phyloP scores from a whole-genome alignment of 2,797 vertebrate genomes.

The Astyanax mexicanus region DNA sequence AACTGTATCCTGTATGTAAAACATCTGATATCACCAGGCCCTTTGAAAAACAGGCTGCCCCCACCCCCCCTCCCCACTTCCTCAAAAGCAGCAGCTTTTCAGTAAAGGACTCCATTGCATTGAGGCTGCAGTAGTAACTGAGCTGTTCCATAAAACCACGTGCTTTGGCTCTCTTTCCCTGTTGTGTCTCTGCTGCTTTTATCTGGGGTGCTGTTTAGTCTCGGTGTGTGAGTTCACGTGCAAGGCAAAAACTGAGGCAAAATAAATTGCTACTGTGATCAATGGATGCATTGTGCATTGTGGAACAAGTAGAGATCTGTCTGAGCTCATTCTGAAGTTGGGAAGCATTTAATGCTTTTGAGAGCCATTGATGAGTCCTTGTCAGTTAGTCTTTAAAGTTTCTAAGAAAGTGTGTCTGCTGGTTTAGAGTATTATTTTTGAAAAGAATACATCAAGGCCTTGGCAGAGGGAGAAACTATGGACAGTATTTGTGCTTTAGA shows the following conservation, averaged over 20 bases:
- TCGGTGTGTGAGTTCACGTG: background rate
- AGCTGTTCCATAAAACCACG: background rate
- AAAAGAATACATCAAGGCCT: too few relatives aligned
- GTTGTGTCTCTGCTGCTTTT: background rate
- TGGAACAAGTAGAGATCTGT: background rate
- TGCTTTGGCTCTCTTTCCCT: slow-evolving; percentile 6
- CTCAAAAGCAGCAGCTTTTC: background rate
- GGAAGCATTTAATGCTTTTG: background rate
- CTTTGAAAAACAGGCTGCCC: background rate
- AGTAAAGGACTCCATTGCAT: background rate
- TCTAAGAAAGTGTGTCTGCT: too few relatives aligned
- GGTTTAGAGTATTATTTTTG: background rate
- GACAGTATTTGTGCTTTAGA: too few relatives aligned
- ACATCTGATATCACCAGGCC: too few relatives aligned
- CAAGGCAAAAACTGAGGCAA: background rate
- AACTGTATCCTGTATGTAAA: too few relatives aligned
- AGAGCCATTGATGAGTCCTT: too few relatives aligned
- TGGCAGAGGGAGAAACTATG: too few relatives aligned
- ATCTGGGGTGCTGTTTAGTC: background rate
- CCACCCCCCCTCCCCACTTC: background rate
- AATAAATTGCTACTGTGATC: background rate
- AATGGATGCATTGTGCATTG: background rate
- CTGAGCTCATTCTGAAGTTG: background rate
- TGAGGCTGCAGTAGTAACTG: background rate
- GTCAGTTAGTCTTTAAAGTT: too few relatives aligned